Base-by-base conservation (phyloP, 2,888 invertebrate genomes). In the Marasmarcha lunaedactyla region DNA sequence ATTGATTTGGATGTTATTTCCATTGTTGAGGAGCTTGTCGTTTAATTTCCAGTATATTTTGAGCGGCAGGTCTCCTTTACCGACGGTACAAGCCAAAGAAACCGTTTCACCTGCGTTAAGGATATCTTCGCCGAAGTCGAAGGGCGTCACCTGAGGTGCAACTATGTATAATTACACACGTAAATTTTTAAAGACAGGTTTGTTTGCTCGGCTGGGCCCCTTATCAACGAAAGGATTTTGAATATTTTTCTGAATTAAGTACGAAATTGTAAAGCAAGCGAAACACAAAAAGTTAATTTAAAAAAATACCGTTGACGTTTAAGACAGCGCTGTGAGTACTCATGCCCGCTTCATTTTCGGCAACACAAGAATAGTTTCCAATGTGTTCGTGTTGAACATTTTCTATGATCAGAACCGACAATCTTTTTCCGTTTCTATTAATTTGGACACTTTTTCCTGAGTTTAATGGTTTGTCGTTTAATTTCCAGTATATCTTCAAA, bases 61-160 rank as follows among this genome's bases (percentile, higher is more conserved):
- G 48, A 93, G 79, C 7, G 93, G 93, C 47, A 89, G 73, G 70
- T 93, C 93, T 38, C 93, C 92, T 66, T 89, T 88, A 15, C 87
- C 87, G 42, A 90, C 88, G 46, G 88, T 87, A 69, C 91, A 92
- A 54, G 85, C 87, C 46, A 88, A 85, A 51, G 89, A 88, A 40
- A 88, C 88, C 39, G 87, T 81, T 65, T 90, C 90, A 27, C 90
- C 90, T 50, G 89, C 88, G 58, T 90, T 89, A 63, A 90, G 89
- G 44, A 89, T 86, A 40, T 88, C 85, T 60, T 88, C 88, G 52
- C 87, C 86, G 52, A 89, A 87, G 54, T 85, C 81, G 63, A 89
- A 89, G 47, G 89, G 88, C 58, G 87, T 85, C 67, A 89, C 88
- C 78, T 87, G 84, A 54, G 90, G 89, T 55, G 87, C 77, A 65